A percentile compares a stretch with the other conserved stretches of the same genome.
These are phyloP conservation scores for Taenaris catops DNA, from an alignment of 2,888 invertebrate genomes.

Conservation along the genomic window DNA sequence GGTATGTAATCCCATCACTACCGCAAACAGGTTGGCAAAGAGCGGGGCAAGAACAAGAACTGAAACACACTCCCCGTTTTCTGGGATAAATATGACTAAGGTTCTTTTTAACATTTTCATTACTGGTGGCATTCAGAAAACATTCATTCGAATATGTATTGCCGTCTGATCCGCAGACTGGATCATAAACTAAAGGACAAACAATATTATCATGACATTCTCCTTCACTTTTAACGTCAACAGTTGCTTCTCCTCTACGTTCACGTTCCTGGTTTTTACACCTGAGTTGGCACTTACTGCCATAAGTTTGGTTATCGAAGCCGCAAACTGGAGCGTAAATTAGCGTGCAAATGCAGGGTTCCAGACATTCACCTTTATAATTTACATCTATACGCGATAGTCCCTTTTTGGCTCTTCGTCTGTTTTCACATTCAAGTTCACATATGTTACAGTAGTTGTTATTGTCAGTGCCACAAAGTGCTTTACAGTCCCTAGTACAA, in stretches of 20 bases:
- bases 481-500: conserved; percentile 17
- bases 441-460: conserved; percentile 24
- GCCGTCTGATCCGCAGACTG: conserved; percentile 25
- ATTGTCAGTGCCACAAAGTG: conserved; percentile 26
- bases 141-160: conserved; percentile 24
- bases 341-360: conserved; percentile 16
- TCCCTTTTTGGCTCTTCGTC: conserved; percentile 4
- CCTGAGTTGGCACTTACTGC: conserved; percentile 46
- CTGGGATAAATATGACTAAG: too few species aligned
- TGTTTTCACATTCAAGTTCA: conserved; percentile 14
- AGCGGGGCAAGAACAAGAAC: not conserved
- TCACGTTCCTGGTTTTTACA: conserved; percentile 23
- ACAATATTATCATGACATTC: conserved; percentile 26
- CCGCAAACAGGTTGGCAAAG: conserved; percentile 10
- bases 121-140: conserved; percentile 11
- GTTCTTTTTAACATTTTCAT: not conserved
- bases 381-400: not conserved
- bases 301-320: conserved; percentile 72
- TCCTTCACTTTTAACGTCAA: conserved; percentile 24
- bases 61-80: not conserved
- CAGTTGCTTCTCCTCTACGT: conserved; percentile 8
- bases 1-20: conserved; percentile 29
- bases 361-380: conserved; percentile 16
- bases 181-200: conserved; percentile 23
- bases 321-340: conserved; percentile 30